Evolutionary conservation across 2,888 invertebrate species (phyloP).

Genomic region (Alcis repandata): DNA sequence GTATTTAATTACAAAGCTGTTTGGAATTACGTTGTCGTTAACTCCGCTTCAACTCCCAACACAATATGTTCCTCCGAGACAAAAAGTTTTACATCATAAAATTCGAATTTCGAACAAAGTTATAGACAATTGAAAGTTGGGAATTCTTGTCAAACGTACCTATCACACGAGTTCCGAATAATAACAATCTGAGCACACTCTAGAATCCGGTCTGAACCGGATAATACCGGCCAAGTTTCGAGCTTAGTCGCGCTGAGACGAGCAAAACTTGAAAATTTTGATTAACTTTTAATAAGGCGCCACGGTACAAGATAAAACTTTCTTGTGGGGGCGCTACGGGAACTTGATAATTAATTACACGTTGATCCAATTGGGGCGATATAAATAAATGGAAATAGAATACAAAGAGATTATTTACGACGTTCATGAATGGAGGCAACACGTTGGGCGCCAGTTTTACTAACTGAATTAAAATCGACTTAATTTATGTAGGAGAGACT

Average conservation of each 20-base stretch:
- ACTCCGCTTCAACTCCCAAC: not conserved
- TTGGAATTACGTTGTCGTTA: conserved; percentile 3
- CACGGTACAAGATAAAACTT: conserved; percentile 54
- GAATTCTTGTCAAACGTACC: conserved; percentile 41
- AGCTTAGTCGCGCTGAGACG: conserved; percentile 48
- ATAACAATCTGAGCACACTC: conserved; percentile 41
- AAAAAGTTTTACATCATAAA: conserved; percentile 21
- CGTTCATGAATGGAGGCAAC: no score
- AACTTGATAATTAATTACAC: conserved; percentile 45
- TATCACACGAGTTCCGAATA: conserved; percentile 44
- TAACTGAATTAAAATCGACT: no score
- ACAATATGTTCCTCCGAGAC: conserved; percentile 7
- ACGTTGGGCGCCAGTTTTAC: no score
- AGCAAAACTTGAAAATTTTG: conserved; percentile 56
- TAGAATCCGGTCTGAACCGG: conserved; percentile 37
- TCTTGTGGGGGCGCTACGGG: conserved; percentile 31
- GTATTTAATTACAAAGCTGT: conserved; percentile 2
- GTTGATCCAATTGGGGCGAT: conserved; percentile 36
- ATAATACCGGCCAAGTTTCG: conserved; percentile 46
- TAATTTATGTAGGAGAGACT: no score
- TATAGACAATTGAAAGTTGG: conserved; percentile 43
- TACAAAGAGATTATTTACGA: no score
- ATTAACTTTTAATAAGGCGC: conserved; percentile 67
- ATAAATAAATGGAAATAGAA: not conserved
- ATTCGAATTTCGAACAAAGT: conserved; percentile 39